Conservation (phyloP, 1,140 invertebrate genomes). For the Philaenus spumarius region DNA sequence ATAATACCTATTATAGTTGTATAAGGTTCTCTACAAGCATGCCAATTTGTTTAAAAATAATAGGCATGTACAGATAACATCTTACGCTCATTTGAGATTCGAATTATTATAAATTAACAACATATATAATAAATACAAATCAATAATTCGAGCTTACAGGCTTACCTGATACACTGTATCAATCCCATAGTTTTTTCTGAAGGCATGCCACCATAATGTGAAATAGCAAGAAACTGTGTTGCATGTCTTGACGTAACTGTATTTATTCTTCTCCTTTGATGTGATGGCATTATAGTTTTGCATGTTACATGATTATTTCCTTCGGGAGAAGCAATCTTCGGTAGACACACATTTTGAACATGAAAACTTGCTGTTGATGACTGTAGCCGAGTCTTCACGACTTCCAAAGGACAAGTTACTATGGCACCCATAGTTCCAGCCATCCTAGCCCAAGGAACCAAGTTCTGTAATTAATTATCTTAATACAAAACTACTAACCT, state of each 20-base stretch:
- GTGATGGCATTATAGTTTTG: slow-evolving; percentile 41
- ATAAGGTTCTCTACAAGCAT: too few relatives aligned
- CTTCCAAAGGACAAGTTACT: slow-evolving; percentile 96
- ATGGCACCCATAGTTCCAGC: slow-evolving; percentile 94
- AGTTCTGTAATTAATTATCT: slow-evolving; percentile 25
- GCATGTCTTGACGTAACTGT: slow-evolving; percentile 35
- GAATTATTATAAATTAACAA: too few relatives aligned
- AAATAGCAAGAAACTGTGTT: slow-evolving; percentile 49
- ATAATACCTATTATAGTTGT: too few relatives aligned
- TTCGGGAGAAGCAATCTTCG: slow-evolving; percentile 42
- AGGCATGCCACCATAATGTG: slow-evolving; percentile 48
- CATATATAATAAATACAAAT: too few relatives aligned
- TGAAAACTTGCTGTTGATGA: slow-evolving; percentile 72
- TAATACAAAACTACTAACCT: slow-evolving; percentile 3
- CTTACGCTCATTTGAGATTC: too few relatives aligned
- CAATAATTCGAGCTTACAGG: too few relatives aligned
- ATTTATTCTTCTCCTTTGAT: slow-evolving; percentile 43
- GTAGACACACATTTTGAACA: slow-evolving; percentile 31
- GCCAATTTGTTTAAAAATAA: too few relatives aligned
- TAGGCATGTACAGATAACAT: too few relatives aligned
- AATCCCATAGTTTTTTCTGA: slow-evolving; percentile 48
- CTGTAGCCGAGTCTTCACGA: slow-evolving; percentile 96
- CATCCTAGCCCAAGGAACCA: slow-evolving; percentile 52
- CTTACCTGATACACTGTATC: slow-evolving; percentile 58
- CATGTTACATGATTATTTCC: slow-evolving; percentile 43